Conservation (phyloP, 2,113 vertebrate genomes). For the Mastomys natalensis region DNA sequence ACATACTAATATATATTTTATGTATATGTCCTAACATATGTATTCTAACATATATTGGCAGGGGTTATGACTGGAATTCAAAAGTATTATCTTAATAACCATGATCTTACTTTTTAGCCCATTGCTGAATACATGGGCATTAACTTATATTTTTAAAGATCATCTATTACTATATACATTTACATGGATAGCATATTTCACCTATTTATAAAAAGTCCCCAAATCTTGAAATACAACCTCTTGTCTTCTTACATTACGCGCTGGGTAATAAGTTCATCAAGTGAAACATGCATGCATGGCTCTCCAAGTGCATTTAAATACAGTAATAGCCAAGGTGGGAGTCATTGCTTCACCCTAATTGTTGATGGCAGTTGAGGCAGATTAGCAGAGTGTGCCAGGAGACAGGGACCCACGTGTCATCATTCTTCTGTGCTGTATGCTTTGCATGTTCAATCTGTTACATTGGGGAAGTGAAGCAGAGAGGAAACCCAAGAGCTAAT, state of each 20-base stretch:
- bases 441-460: constrained; percentile 70
- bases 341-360: constrained; percentile 60
- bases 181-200: constrained; percentile 9
- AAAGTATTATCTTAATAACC: not conserved
- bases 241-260: constrained; percentile 61
- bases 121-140: not conserved
- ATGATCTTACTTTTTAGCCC: not conserved
- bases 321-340: accelerated
- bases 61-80: not conserved
- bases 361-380: constrained; percentile 69
- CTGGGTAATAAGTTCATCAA: constrained; percentile 49
- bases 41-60: not conserved
- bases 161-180: not conserved
- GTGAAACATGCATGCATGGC: constrained; percentile 19
- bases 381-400: constrained; percentile 72
- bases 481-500: constrained; percentile 45
- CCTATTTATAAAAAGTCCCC: not conserved
- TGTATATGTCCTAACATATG: not conserved
- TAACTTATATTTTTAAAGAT: constrained; percentile 42
- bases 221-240: constrained; percentile 54
- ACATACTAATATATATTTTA: not conserved
- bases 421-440: not conserved
- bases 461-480: not conserved
- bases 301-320: not conserved
- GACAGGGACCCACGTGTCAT: constrained; percentile 61